Percentiles rank a stretch among this genome's conserved stretches.
These are phyloP conservation scores for Umimayanthus kanabou DNA, from an alignment of 92 coral and sea anemone species.

Conservation along the genomic window DNA sequence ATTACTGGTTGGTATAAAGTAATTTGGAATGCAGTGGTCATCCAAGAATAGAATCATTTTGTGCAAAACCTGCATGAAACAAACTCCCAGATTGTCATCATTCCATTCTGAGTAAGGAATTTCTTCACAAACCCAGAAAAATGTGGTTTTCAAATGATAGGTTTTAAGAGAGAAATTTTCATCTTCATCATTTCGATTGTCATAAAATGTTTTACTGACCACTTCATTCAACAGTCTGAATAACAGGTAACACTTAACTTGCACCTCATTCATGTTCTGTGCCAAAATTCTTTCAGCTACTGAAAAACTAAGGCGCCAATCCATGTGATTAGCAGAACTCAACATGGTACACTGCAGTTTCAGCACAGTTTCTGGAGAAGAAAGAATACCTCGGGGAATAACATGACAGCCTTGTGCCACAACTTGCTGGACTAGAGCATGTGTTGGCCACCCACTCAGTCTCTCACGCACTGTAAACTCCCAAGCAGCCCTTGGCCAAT, in stretches of 20 bases:
- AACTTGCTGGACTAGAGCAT: neutral
- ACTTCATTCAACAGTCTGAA: neutral
- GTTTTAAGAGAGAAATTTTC: neutral
- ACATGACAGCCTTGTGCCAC: slow-evolving; percentile 12
- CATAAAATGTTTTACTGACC: neutral
- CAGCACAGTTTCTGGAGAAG: neutral
- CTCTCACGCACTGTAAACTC: slow-evolving; percentile 15
- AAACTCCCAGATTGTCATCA: slow-evolving; percentile 25
- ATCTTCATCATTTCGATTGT: neutral
- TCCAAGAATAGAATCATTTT: slow-evolving; percentile 13
- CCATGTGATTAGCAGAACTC: neutral
- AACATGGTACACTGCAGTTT: neutral
- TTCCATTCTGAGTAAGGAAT: slow-evolving; percentile 21
- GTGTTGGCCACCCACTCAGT: slow-evolving; percentile 28
- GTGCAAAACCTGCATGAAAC: slow-evolving; percentile 12
- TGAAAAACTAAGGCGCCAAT: slow-evolving; percentile 25
- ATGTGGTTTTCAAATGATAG: neutral
- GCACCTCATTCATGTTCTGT: slow-evolving; percentile 4
- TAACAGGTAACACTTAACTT: slow-evolving; percentile 15
- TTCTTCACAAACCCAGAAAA: slow-evolving; percentile 40
- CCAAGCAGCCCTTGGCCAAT: slow-evolving; percentile 31
- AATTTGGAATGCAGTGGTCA: slow-evolving; percentile 8
- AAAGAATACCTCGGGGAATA: neutral
- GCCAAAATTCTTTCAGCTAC: slow-evolving; percentile 6
- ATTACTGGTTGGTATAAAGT: slow-evolving; percentile 20